phyloP scores from a whole-genome alignment of 2,113 vertebrate genomes.

The Bos taurus region DNA sequence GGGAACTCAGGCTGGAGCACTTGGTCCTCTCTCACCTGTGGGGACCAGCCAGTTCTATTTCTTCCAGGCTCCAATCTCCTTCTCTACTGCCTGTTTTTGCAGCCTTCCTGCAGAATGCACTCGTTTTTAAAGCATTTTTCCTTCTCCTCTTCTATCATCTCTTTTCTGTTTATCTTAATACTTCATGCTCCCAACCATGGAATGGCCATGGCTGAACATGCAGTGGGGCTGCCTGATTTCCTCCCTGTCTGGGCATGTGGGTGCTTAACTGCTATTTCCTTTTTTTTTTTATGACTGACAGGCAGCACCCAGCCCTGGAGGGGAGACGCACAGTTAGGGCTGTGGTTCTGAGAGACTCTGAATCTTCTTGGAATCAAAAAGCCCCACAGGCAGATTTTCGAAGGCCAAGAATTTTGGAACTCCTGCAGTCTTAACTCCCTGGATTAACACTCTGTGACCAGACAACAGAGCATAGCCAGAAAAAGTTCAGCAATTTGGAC shows the following conservation, averaged over 20 bases:
- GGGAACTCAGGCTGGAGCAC: background rate
- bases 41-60: background rate
- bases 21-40: background rate
- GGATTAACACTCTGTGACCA: background rate
- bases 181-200: background rate
- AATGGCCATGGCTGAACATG: constrained; percentile 20
- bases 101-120: background rate
- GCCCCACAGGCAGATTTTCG: background rate
- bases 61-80: background rate
- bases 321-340: background rate
- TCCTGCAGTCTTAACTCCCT: background rate
- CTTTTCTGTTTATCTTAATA: background rate
- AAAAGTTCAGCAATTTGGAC: background rate
- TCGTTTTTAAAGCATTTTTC: background rate
- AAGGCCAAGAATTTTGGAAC: background rate
- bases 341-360: background rate
- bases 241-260: constrained; percentile 66
- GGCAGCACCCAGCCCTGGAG: constrained; percentile 56
- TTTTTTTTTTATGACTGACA: background rate
- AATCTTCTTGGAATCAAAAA: constrained; percentile 15
- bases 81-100: background rate
- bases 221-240: background rate
- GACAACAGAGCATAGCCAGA: background rate
- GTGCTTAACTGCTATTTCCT: constrained; percentile 34
- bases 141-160: background rate